These are phyloP conservation scores for Aphidius ervi DNA, from an alignment of 1,140 invertebrate species.

Conservation along the genomic window DNA sequence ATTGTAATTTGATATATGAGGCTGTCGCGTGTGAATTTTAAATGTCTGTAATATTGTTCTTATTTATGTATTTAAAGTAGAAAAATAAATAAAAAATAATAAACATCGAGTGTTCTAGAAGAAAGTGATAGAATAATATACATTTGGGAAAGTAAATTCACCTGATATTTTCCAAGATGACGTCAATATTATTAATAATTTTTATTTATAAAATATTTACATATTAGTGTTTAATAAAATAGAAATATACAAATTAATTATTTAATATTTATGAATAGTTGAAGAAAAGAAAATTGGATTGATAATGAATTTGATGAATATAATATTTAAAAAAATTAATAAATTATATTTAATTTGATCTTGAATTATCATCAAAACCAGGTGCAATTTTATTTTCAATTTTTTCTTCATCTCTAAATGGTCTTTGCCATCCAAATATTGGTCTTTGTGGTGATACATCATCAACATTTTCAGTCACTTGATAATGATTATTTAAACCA, in stretches of 20 bases:
- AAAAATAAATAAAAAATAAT: no score
- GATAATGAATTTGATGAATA: no score
- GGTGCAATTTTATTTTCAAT: conserved; percentile 38
- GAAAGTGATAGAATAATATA: no score
- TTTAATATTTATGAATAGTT: background rate
- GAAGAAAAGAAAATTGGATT: background rate
- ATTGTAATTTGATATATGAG: no score
- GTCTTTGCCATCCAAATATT: conserved; percentile 5
- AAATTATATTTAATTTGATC: background rate
- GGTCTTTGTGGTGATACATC: conserved; percentile 1
- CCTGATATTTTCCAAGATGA: no score
- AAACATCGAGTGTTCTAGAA: no score
- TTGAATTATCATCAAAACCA: background rate
- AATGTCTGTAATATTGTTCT: no score
- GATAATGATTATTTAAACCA: conserved; percentile 7
- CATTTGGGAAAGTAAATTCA: no score
- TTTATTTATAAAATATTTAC: conserved; percentile 17
- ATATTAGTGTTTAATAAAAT: background rate
- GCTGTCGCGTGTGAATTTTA: no score
- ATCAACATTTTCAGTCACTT: conserved; percentile 12
- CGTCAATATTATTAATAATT: conserved; percentile 7
- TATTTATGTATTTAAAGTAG: no score
- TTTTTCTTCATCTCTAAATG: background rate
- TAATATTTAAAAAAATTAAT: background rate
- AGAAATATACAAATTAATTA: conserved; percentile 5